Evolutionary conservation across 2,888 invertebrate genomes (phyloP).

Genomic region (Tetragnatha montana): DNA sequence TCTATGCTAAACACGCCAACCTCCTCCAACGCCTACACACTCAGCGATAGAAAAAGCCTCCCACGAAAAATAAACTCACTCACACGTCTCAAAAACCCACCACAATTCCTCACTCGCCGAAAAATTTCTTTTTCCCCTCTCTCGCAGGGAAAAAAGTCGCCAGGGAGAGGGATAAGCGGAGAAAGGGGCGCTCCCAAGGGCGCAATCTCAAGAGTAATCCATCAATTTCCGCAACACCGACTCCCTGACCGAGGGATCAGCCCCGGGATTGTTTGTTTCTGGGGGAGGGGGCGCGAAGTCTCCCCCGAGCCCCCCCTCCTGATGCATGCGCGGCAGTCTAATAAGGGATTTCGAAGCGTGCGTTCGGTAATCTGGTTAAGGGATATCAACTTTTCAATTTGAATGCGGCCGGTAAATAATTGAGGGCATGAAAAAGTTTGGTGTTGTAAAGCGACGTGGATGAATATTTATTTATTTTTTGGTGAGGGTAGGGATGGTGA

Average conservation of each 20-base stretch:
- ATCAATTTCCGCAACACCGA: slow-evolving; percentile 60
- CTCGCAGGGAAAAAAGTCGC: not conserved
- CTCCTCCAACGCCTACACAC: not conserved
- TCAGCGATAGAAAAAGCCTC: not conserved
- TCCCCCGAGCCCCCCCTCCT: not conserved
- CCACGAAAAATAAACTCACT: not conserved
- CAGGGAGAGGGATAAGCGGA: not conserved
- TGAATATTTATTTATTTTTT: too few relatives aligned
- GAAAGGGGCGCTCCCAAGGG: slow-evolving; percentile 10
- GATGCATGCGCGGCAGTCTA: not conserved
- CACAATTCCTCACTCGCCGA: not conserved
- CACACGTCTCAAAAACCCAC: not conserved
- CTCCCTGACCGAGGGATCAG: slow-evolving; percentile 39
- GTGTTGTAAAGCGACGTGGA: too few relatives aligned
- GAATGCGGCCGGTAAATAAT: not conserved
- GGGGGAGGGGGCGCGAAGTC: slow-evolving; percentile 33
- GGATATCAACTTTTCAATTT: not conserved
- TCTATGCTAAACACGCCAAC: not conserved
- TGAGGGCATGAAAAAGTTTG: too few relatives aligned
- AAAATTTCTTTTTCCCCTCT: not conserved
- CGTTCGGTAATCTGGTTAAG: not conserved
- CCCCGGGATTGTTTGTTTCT: slow-evolving; percentile 54
- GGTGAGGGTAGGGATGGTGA: too few relatives aligned
- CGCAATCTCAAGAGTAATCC: slow-evolving; percentile 46
- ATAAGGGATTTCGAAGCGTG: not conserved